Conservation (phyloP, 2,888 invertebrate species). For the Monopis laevigella region DNA sequence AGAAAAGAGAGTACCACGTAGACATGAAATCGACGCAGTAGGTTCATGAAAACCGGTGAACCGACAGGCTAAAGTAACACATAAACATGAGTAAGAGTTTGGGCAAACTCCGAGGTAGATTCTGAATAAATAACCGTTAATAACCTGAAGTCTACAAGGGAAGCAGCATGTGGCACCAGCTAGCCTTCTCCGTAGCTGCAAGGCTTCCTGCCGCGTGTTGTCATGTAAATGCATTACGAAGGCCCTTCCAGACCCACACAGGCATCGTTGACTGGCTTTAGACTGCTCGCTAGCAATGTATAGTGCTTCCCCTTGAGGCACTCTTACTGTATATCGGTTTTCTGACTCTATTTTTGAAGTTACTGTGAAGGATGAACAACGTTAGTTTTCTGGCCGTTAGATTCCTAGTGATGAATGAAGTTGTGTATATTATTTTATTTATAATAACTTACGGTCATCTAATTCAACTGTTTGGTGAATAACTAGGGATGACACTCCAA, state of each 20-base stretch:
- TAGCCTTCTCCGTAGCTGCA: slow-evolving; percentile 75
- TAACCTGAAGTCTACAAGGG: slow-evolving; percentile 76
- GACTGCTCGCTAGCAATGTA: slow-evolving; percentile 78
- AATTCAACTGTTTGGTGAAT: slow-evolving; percentile 85
- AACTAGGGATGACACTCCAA: slow-evolving; percentile 72
- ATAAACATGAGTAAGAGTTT: no score
- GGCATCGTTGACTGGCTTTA: slow-evolving; percentile 67
- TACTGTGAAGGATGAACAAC: slow-evolving; percentile 50
- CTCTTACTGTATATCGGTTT: slow-evolving; percentile 76
- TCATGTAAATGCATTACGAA: slow-evolving; percentile 85
- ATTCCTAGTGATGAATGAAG: no score
- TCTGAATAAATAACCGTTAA: no score
- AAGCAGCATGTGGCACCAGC: slow-evolving; percentile 77
- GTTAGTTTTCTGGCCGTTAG: no score
- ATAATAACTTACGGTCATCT: slow-evolving; percentile 69
- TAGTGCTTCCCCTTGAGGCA: slow-evolving; percentile 76
- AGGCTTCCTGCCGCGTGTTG: slow-evolving; percentile 82
- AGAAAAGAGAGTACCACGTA: no score
- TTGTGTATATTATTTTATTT: not conserved
- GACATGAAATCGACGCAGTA: no score
- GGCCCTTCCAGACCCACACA: slow-evolving; percentile 77
- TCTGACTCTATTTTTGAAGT: slow-evolving; percentile 71
- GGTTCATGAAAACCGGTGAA: no score
- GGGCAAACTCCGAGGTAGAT: no score
- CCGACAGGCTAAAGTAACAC: no score